phyloP scores from a whole-genome alignment of 1,140 invertebrate species.

The Macrocentrus cingulum region DNA sequence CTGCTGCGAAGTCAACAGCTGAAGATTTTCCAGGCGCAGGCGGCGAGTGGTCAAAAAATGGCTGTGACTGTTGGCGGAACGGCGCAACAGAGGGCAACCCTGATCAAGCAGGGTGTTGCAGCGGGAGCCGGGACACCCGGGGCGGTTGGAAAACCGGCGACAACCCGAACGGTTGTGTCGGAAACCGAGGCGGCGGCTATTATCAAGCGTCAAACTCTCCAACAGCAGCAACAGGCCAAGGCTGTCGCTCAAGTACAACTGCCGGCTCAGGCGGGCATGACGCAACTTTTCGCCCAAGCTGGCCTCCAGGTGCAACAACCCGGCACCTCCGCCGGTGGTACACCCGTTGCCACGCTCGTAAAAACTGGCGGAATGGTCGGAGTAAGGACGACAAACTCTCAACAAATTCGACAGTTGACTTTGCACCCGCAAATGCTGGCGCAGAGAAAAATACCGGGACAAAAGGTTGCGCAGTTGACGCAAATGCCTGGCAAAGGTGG shows the following conservation, averaged over 20 bases:
- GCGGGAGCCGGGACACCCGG: constrained; percentile 51
- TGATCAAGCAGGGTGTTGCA: constrained; percentile 55
- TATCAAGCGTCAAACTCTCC: constrained; percentile 67
- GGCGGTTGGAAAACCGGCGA: constrained; percentile 54
- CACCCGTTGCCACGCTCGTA: constrained; percentile 63
- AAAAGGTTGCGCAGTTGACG: constrained; percentile 65
- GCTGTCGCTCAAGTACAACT: constrained; percentile 55
- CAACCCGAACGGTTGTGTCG: constrained; percentile 64
- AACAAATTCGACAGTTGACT: constrained; percentile 70
- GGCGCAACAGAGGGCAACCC: constrained; percentile 44
- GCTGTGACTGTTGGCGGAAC: constrained; percentile 42
- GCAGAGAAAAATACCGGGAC: constrained; percentile 64
- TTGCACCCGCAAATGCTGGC: constrained; percentile 68
- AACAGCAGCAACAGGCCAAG: constrained; percentile 62
- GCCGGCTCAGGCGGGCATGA: constrained; percentile 49
- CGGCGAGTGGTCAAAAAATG: constrained; percentile 47
- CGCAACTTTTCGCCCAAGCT: constrained; percentile 64
- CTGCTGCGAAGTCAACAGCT: constrained; percentile 29
- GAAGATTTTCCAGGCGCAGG: constrained; percentile 47
- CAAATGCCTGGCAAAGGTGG: constrained; percentile 60
- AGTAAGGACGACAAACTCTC: constrained; percentile 61
- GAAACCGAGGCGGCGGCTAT: constrained; percentile 72
- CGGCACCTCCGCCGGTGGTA: constrained; percentile 47
- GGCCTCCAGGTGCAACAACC: constrained; percentile 58
- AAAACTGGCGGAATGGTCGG: constrained; percentile 61